Base-by-base conservation (phyloP, 1,140 invertebrate genomes). In the Pinna nobilis region DNA sequence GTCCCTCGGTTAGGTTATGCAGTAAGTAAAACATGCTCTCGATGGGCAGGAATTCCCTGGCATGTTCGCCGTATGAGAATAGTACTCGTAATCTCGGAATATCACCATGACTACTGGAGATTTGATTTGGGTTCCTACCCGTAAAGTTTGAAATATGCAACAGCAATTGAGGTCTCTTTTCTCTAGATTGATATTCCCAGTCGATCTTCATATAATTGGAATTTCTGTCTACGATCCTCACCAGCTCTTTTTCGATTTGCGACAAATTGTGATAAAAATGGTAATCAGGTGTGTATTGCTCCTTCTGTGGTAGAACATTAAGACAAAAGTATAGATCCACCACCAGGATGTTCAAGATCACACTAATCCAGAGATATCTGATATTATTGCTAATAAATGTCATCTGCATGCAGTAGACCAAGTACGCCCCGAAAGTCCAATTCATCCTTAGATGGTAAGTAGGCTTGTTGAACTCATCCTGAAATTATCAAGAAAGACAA, bases 51-150 rank as follows among this genome's bases (percentile, higher is more conserved):
- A 88, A 88, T 70, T 88, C 86, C 50, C 86, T 79, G 3, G 86
- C 85, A 84, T 88, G 86, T 73, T 87, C 86, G 18, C 86, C 86
- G 72, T 81, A 88, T n/a, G 85, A 84, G 15, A 88, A 63, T 33
- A 88, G 71, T 23, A 88, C 61, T 72, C 79, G 81, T 3, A 84
- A 32, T 76, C 81, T 83, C 2, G 72, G 67, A 33, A 49, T 73
- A 39, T 50, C 15, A 25, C 15, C n/a, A 18, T 9, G 5, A 37
- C 20, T 63, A 3, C 18, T 3, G 4, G 28, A 41, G 7, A 41
- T n/a, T 39, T 60, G 50, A 2, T 11, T 55, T 49, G 25, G 59
- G 37, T 32, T 69, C 47, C 61, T 72, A 13, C 61, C 67, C 20
- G 53, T 78, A 74, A 85, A 86, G 59, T 87, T 84, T 50, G 80